phyloP scores from a whole-genome alignment of 2,888 invertebrate species.

The Deroplatys truncata region DNA sequence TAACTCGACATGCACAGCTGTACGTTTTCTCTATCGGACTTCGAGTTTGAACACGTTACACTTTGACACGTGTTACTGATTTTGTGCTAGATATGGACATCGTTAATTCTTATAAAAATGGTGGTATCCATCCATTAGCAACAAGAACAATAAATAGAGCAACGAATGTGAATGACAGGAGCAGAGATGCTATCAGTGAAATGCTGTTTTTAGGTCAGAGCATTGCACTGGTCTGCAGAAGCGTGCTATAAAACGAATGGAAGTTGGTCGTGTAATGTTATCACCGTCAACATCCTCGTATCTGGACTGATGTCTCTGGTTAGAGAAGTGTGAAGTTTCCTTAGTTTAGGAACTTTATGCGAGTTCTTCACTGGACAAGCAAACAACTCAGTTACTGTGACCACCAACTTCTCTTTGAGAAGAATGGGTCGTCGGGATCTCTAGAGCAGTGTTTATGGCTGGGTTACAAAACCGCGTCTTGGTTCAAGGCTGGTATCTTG shows the following conservation, averaged over 20 bases:
- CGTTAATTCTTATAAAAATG: no score
- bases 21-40: no score
- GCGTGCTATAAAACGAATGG: no score
- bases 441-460: neutral
- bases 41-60: no score
- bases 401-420: neutral
- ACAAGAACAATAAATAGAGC: neutral
- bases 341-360: neutral
- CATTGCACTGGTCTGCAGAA: neutral
- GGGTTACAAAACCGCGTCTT: no score
- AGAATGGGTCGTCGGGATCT: neutral
- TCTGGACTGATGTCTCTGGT: neutral
- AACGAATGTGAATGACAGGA: neutral
- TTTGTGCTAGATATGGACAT: no score
- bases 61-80: no score
- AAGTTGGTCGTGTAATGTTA: neutral
- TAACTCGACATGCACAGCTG: no score
- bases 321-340: neutral
- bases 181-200: neutral
- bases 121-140: neutral
- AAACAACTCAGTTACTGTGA: neutral
- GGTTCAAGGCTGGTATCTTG: no score
- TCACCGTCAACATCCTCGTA: neutral
- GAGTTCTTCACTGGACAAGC: neutral
- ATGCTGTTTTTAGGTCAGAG: neutral